Base-by-base conservation (phyloP, 2,797 vertebrate species). In the Peromyscus nudipes region DNA sequence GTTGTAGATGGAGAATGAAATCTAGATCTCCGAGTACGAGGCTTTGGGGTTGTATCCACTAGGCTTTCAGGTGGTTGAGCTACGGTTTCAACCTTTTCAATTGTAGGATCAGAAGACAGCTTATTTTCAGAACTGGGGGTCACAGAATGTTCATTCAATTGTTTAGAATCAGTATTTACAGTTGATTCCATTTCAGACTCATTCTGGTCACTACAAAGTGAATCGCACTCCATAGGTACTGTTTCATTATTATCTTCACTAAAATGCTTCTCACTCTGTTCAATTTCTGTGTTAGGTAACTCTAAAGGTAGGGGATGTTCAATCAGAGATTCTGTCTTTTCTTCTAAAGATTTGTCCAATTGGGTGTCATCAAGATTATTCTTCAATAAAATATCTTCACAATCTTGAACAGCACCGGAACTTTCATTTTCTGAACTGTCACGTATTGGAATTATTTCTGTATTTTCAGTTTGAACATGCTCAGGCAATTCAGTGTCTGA, bases 1-100 rank as follows among this genome's bases (percentile, higher is more conserved):
- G 99, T 99, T 77, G 99, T 99, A 1, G 99, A 99, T 7, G 99
- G 98, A 5, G 99, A 99, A 97, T 99, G 99, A 98, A 99, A 99
- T 87, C 99, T 99, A 92, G 99, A 99, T 92, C 98, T 99, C 77
- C 99, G 99, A 84, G 99, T 99, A 91, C 99, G 98, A 85, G 99
- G 96, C 27, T 99, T 99, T 98, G 98, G 99, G 83, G 99, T 99
- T 91, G 98, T 98, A 92, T 98, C 98, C 69, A 94, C 0, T 8
- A 98, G 94, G 95, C 83, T 97, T 64, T 98, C 98, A 89, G 27
- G 55, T 79, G 97, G 97, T 27, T 97, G 98, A 97, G 84, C 81
- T 83, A 82, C 0, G 97, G 91, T 81, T 98, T 98, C 97, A 97
- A 95, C 96, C 95, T 96, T 98, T 96, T 96, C 94, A 97, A 96